A percentile compares a stretch with the other conserved stretches of the same genome.
Evolutionary conservation across 2,888 invertebrate species (phyloP).

Genomic region (Campoletis raptor): DNA sequence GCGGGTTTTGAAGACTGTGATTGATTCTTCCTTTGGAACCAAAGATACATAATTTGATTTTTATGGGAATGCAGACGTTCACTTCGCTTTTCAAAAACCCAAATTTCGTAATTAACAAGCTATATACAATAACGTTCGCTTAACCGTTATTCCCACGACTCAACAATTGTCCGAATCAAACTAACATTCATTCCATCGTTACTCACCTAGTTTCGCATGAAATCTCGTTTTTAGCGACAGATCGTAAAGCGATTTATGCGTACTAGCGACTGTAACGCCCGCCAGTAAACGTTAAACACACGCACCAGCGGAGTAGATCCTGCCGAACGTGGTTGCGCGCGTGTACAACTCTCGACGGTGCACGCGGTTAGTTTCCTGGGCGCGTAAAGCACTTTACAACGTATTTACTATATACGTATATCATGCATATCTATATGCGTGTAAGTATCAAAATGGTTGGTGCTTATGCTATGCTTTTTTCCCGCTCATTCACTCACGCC

Average conservation of each 20-base stretch:
- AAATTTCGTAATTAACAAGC: slow-evolving; percentile 1
- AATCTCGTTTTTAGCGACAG: slow-evolving; percentile 84
- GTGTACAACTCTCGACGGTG: slow-evolving; percentile 63
- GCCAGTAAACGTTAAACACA: slow-evolving; percentile 82
- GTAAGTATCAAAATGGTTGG: slow-evolving; percentile 71
- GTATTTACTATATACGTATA: slow-evolving; percentile 64
- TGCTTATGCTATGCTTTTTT: slow-evolving; percentile 49
- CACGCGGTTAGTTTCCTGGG: slow-evolving; percentile 79
- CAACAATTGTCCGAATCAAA: slow-evolving; percentile 45
- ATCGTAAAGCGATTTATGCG: slow-evolving; percentile 84
- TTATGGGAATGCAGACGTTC: background rate
- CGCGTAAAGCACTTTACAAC: slow-evolving; percentile 83
- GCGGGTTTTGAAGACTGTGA: background rate
- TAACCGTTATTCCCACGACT: slow-evolving; percentile 40
- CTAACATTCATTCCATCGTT: slow-evolving; percentile 62
- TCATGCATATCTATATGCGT: slow-evolving; percentile 62
- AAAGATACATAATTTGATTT: background rate
- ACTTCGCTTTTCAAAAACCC: background rate
- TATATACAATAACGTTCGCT: slow-evolving; percentile 36
- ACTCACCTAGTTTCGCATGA: slow-evolving; percentile 80
- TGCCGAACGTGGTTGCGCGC: slow-evolving; percentile 37
- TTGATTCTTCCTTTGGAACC: background rate
- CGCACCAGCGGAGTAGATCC: slow-evolving; percentile 72
- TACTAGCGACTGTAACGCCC: slow-evolving; percentile 81
- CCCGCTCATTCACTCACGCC: slow-evolving; percentile 71